Evolutionary conservation across 2,888 invertebrate genomes (phyloP).

Genomic region (Thymelicus sylvestris): DNA sequence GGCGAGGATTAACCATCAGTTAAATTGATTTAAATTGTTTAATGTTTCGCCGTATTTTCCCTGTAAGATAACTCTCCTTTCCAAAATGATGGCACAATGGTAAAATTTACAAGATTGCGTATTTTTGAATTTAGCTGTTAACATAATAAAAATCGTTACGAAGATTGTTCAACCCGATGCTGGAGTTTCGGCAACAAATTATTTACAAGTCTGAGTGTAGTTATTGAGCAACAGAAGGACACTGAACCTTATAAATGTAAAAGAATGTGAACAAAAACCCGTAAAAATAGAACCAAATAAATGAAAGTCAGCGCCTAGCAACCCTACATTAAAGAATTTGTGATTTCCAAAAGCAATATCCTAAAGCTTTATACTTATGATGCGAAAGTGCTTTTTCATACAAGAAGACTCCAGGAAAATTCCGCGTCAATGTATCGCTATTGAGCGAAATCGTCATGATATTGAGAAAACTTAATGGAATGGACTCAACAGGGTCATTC

Average conservation of each 20-base stretch:
- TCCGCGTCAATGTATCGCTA: conserved; percentile 20
- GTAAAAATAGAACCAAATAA: neutral
- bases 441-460: conserved; percentile 15
- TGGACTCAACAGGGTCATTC: conserved; percentile 18
- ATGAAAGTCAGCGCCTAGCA: neutral
- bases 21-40: too few species aligned
- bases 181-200: too few species aligned
- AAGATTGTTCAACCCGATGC: too few species aligned
- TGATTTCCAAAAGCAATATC: conserved; percentile 32
- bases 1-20: too few species aligned
- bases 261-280: neutral
- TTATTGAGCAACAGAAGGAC: too few species aligned
- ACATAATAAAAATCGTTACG: too few species aligned
- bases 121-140: too few species aligned
- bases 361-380: conserved; percentile 17
- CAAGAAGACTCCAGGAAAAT: conserved; percentile 17
- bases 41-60: too few species aligned
- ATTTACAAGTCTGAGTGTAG: too few species aligned
- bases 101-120: too few species aligned
- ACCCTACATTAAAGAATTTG: conserved; percentile 27
- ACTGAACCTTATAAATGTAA: neutral
- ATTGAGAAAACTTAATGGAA: conserved; percentile 30
- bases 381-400: conserved; percentile 26
- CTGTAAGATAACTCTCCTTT: too few species aligned
- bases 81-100: too few species aligned